Conservation (phyloP, 2,113 vertebrate genomes). For the Mola mola region DNA sequence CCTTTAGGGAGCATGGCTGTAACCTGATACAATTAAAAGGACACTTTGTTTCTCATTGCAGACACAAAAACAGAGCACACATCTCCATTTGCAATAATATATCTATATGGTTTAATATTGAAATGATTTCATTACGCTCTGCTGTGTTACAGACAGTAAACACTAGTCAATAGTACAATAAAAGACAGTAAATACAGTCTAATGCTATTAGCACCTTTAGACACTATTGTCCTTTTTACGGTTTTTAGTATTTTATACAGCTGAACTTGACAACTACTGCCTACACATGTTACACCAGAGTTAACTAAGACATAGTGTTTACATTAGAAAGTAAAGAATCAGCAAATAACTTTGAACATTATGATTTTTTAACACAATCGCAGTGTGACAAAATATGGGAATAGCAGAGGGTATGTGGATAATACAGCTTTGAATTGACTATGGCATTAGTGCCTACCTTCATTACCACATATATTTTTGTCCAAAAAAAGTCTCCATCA, state of each 20-base stretch:
- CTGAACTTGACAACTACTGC: conserved; percentile 70
- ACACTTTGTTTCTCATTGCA: not conserved
- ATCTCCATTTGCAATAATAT: conserved; percentile 67
- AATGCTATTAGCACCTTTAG: conserved; percentile 84
- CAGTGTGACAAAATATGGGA: conserved; percentile 48
- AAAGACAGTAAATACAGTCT: conserved; percentile 82
- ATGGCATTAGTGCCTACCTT: conserved; percentile 37
- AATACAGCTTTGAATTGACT: conserved; percentile 47
- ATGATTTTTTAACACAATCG: conserved; percentile 68
- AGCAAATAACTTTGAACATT: conserved; percentile 70
- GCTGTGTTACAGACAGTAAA: conserved; percentile 81
- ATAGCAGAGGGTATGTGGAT: conserved; percentile 49
- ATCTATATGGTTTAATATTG: conserved; percentile 80
- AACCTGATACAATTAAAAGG: not conserved
- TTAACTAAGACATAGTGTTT: conserved; percentile 77
- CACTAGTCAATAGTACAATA: conserved; percentile 80
- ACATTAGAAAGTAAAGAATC: conserved; percentile 72
- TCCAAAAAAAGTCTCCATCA: conserved; percentile 11
- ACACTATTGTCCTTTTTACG: conserved; percentile 76
- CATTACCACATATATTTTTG: conserved; percentile 41
- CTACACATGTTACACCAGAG: conserved; percentile 76
- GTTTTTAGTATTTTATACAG: conserved; percentile 78
- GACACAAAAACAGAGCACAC: conserved; percentile 44
- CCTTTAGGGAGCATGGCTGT: not conserved
- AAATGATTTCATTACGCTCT: conserved; percentile 76